These are phyloP conservation scores for Panurus biarmicus DNA, from an alignment of 2,113 vertebrate genomes.

Conservation along the genomic window DNA sequence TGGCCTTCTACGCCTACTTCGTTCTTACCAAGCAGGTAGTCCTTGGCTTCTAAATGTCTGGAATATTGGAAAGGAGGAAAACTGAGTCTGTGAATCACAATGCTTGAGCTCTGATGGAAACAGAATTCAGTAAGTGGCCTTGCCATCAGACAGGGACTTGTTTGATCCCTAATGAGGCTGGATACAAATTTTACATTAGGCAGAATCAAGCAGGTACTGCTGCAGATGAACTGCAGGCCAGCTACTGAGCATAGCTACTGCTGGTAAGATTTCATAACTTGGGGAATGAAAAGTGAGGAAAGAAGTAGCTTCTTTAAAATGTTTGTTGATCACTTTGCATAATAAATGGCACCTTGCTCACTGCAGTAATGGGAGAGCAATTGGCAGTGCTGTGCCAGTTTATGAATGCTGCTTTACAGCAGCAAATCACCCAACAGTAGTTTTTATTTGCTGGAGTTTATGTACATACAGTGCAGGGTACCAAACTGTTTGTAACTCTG, in stretches of 20 bases:
- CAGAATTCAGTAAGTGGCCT: not conserved
- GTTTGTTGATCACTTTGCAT: not conserved
- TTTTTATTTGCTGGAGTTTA: not conserved
- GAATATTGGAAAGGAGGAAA: not conserved
- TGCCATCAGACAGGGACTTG: not conserved
- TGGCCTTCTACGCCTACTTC: conserved; percentile 86
- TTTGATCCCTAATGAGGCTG: not conserved
- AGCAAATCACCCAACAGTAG: not conserved
- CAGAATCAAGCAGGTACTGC: not conserved
- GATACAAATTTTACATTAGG: not conserved
- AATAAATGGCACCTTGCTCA: not conserved
- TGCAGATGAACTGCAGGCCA: not conserved
- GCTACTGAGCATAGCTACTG: not conserved
- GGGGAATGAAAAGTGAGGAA: not conserved
- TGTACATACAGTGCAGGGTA: not conserved
- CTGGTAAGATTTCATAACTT: not conserved
- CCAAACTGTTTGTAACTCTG: not conserved
- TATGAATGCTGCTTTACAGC: not conserved
- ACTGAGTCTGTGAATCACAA: not conserved
- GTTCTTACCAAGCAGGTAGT: conserved; percentile 86
- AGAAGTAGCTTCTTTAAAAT: not conserved
- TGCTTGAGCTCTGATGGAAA: not conserved
- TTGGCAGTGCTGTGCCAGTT: not conserved
- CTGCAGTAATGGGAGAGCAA: not conserved
- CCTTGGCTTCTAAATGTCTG: not conserved